Base-by-base conservation (phyloP, 64 coral and sea anemone genomes). In the Orbicella faveolata region DNA sequence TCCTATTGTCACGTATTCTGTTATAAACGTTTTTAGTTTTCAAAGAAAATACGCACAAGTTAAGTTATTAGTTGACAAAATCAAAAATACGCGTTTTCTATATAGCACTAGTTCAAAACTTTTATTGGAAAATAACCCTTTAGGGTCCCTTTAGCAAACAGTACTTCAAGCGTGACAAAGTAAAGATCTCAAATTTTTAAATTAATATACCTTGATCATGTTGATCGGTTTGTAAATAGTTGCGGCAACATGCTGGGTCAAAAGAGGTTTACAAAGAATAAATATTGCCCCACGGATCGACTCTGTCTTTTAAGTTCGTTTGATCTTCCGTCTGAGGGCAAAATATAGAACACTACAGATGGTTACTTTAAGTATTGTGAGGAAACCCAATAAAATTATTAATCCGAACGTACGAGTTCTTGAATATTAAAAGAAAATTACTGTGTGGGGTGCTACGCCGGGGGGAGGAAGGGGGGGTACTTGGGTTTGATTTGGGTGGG, bases 141-240 rank as follows among this genome's bases (percentile, higher is more conserved):
- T 23, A 69, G 8, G 20, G 19, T 69, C 23, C 25, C 25, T 53
- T 10, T 18, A 48, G 20, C 23, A 15, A 77, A 77, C 19, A 48
- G 41, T 37, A 77, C 37, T 34, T 14, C 70, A 74, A 33, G 70
- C 70, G 70, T 74, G 70, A 77, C 75, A 77, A 77, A 77, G 36
- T 51, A 77, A 77, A 77, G 8, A 48, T 20, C 36, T 18, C 41
- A 20, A 74, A 74, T 74, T 77, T 41, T 30, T 53, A 8, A 77
- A 23, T 77, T 44, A 30, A 30, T 21, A 77, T 1, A 23, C 25
- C 2, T 21, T 52, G 41, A 41, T 41, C 39, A 41, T 41, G 39
- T 41, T 51, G 17, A 44, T 77, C 36, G 39, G 1, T 77, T 48
- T 77, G 75, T 51, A 77, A 77, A 77, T 48, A 44, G 75, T 51